Evolutionary conservation across 2,888 invertebrate species (phyloP), one percentile per base, ranked within the genome.

Genomic region (Agriopis aurantiaria): DNA sequence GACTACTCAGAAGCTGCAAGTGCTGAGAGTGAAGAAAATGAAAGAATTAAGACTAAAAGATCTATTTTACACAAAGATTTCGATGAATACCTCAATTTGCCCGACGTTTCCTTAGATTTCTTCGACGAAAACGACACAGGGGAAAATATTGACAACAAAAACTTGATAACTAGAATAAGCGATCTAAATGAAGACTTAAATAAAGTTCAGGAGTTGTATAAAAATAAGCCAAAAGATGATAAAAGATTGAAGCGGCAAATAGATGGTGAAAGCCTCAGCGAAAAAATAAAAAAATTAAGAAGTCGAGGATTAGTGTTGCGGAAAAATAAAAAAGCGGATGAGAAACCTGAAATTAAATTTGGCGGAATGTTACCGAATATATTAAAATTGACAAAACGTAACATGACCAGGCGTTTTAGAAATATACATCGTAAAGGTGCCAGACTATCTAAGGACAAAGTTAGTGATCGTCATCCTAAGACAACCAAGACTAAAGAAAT

Each of bases 171-270:
- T 9, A 82, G 83, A 73, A 75, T 89, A 9, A 74, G 74, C 12
- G 80, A 81, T 43, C 81, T 91, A 45, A 88, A 89, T 57, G 81
- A 79, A 43, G 85, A 88, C 64, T 83, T 91, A 14, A 80, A 80
- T 65, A 84, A 82, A 58, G 78, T 88, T 46, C 79, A 81, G 10
- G 78, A 76, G 8, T 52, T 82, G 7, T 85, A 86, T 45, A 75
- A 79, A 72, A 73, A 65, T 46, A 79, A 81, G 59, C 46, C 65
- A 17, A 55, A 61, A 52, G 51, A 33, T 4, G 43, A 62, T n/a
- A 17, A 59, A 48, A 83, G 85, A 77, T 60, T 75, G n/a, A 87
- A 84, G 75, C 79, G 91, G 4, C 80, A 89, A 61, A 61, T 73
- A n/a, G 70, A 59, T 48, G 76, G 81, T 0, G 69, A 76, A 33